Evolutionary conservation across 2,888 invertebrate species (phyloP), one percentile per base, ranked within the genome.

Genomic region (Drepanosiphum platanoidis): DNA sequence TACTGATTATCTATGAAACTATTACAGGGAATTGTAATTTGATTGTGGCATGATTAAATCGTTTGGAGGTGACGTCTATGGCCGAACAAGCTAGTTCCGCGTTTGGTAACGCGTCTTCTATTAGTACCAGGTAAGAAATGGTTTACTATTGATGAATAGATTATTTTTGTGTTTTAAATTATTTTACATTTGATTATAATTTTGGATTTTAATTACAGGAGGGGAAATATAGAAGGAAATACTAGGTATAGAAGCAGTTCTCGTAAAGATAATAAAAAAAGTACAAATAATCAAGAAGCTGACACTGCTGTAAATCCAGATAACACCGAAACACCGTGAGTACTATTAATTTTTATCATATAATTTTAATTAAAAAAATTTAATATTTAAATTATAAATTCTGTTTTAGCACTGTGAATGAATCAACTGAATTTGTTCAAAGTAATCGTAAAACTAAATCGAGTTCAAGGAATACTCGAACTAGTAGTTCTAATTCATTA

Each of bases 71-170:
- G 88, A 89, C 93, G 95, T 94, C 95, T 95, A 95, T 95, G 95
- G 95, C 95, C 94, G 94, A 95, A 93, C 94, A 94, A 94, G 94
- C 93, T 93, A 94, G 92, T 92, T 92, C 92, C 92, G 92, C 92
- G 91, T 92, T 93, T 92, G 93, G 93, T 92, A 93, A 92, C 87
- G 86, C 86, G 86, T 87, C 86, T 86, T 86, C 86, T 86, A 86
- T 86, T 52, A 84, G 84, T 84, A 84, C 84, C 77, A 84, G 84
- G 84, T 84, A 4, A 68, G 52, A 36, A 52, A 61, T 18, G 27
- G 36, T 58, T 58, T 2, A n/a, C 15, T 39, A 22, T 2, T 27
- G 36, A 5, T 34, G 61, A 13, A 27, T n/a, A 7, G 15, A 3
- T 64, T 72, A 18, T 15, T 36, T 61, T 71, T 30, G 3, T 32